phyloP scores from a whole-genome alignment of 2,797 vertebrate species.

The Arctocebus calabarensis region DNA sequence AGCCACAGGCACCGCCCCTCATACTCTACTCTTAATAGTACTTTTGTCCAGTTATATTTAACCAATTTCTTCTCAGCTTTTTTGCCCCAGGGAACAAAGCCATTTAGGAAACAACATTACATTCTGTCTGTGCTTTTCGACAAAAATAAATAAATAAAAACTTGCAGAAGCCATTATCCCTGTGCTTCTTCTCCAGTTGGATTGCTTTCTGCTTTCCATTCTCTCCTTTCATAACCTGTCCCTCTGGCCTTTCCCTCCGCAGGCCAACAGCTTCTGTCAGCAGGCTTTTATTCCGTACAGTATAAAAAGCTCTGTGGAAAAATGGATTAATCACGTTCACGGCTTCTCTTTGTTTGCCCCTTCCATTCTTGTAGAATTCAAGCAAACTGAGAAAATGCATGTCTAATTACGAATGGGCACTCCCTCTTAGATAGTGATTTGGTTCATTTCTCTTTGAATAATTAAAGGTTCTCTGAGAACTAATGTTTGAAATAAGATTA shows the following conservation, averaged over 20 bases:
- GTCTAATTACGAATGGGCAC: constrained; percentile 64
- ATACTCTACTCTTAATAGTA: neutral
- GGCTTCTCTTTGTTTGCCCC: constrained; percentile 70
- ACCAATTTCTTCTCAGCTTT: constrained; percentile 42
- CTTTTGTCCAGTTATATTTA: constrained; percentile 58
- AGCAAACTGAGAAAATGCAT: constrained; percentile 68
- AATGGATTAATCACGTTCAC: constrained; percentile 62
- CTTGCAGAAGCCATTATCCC: constrained; percentile 43
- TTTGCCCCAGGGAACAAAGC: neutral
- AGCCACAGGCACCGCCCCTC: too few relatives aligned
- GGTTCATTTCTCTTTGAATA: constrained; percentile 55
- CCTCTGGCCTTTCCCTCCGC: constrained; percentile 8
- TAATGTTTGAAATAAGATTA: constrained; percentile 39
- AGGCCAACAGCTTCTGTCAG: constrained; percentile 69
- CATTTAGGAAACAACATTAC: neutral
- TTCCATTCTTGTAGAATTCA: constrained; percentile 55
- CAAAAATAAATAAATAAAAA: constrained; percentile 55
- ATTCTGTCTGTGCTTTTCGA: constrained; percentile 33
- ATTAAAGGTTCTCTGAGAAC: constrained; percentile 51
- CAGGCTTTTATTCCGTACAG: constrained; percentile 58
- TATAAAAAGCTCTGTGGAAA: constrained; percentile 75
- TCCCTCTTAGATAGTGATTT: constrained; percentile 19
- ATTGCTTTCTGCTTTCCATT: constrained; percentile 35
- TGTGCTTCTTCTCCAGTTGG: neutral
- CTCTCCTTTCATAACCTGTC: constrained; percentile 53